These are phyloP conservation scores for Drosophila nr. perissopoda DNA, from an alignment of 2,888 invertebrate species.

Conservation along the genomic window DNA sequence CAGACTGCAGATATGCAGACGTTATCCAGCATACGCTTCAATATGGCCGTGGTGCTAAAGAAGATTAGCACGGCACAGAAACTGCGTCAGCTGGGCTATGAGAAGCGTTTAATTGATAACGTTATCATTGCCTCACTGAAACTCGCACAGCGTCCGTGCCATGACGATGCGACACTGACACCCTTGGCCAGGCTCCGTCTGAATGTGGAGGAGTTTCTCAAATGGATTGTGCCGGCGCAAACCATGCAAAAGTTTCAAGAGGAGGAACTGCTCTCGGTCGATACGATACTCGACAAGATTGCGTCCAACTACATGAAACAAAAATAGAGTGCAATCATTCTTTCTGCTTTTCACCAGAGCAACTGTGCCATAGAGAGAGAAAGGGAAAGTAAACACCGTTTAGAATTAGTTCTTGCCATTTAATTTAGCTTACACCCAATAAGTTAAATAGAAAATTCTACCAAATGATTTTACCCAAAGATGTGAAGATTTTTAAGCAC, in stretches of 20 bases:
- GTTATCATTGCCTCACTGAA: conserved; percentile 91
- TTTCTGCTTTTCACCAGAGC: conserved; percentile 13
- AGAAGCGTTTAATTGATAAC: conserved; percentile 91
- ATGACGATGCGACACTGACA: conserved; percentile 86
- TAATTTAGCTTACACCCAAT: conserved; percentile 47
- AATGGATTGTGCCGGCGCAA: conserved; percentile 92
- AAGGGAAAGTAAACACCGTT: conserved; percentile 28
- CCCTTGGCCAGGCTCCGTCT: conserved; percentile 89
- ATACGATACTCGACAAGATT: conserved; percentile 89
- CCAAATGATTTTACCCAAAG: conserved; percentile 73
- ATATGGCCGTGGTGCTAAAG: conserved; percentile 92
- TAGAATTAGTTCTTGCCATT: conserved; percentile 75
- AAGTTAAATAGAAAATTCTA: conserved; percentile 48
- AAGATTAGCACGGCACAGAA: conserved; percentile 93
- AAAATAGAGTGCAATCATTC: conserved; percentile 55
- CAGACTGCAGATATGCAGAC: conserved; percentile 85
- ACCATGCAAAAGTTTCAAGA: conserved; percentile 91
- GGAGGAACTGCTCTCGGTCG: conserved; percentile 90
- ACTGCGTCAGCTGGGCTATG: conserved; percentile 91
- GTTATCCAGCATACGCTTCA: conserved; percentile 91
- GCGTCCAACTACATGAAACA: conserved; percentile 83
- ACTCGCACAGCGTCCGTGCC: conserved; percentile 90
- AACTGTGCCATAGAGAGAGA: conserved; percentile 63
- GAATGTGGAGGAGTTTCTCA: conserved; percentile 91
- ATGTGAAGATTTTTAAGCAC: conserved; percentile 43